A percentile compares a stretch with the other conserved stretches of the same genome.
These are phyloP conservation scores for Petaurus breviceps DNA, from an alignment of 2,113 vertebrate genomes.

Conservation along the genomic window DNA sequence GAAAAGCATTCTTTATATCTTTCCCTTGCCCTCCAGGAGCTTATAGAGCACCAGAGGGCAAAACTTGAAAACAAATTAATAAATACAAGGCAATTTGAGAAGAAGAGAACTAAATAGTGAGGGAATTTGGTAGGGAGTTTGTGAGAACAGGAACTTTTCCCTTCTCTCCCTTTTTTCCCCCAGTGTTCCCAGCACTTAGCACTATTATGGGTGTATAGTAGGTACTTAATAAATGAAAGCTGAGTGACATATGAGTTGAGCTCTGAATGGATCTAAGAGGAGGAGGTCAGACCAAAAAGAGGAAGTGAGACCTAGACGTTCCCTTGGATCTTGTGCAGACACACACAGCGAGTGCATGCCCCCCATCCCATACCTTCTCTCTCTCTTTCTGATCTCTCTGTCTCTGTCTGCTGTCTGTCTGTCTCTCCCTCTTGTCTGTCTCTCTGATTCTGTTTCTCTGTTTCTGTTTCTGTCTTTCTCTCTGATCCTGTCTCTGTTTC, in stretches of 20 bases:
- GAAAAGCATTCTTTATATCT: background rate
- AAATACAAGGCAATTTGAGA: background rate
- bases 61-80: background rate
- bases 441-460: too few species aligned
- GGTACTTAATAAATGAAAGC: background rate
- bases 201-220: background rate
- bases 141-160: accelerated
- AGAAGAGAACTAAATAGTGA: background rate
- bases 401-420: background rate
- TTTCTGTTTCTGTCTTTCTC: too few species aligned
- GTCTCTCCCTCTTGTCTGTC: background rate
- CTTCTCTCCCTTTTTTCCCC: background rate
- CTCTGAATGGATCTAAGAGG: background rate
- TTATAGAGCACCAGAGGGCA: background rate
- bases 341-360: background rate
- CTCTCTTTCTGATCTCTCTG: background rate
- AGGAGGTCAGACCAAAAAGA: background rate
- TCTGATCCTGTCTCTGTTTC: too few species aligned
- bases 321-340: background rate
- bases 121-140: background rate
- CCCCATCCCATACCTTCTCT: background rate
- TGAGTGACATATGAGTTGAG: background rate
- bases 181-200: background rate
- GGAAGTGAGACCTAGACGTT: background rate
- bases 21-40: background rate